phyloP scores from a whole-genome alignment of 2,113 vertebrate genomes.

The Indicator maculatus region DNA sequence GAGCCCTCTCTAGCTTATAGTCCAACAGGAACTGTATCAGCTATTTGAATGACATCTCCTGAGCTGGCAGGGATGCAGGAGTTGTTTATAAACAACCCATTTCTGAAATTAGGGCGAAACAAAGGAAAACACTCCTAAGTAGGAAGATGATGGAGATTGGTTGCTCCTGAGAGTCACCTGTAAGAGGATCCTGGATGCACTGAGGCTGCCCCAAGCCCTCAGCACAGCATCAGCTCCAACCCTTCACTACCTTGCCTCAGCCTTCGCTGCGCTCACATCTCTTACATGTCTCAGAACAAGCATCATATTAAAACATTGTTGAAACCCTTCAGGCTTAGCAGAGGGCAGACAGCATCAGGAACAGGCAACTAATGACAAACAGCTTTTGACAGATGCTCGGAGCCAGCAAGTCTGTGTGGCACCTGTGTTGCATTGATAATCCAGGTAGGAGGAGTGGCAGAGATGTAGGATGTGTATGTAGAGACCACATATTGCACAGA shows the following conservation, averaged over 20 bases:
- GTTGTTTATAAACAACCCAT: not conserved
- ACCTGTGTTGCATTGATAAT: not conserved
- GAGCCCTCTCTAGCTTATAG: not conserved
- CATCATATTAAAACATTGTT: fast-evolving
- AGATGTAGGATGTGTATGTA: not conserved
- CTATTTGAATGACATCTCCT: not conserved
- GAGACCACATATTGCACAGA: fast-evolving
- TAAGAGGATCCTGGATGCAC: not conserved
- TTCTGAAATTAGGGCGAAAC: not conserved
- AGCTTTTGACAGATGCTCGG: not conserved
- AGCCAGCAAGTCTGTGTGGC: fast-evolving
- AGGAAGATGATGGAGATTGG: not conserved
- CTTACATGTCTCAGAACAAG: not conserved
- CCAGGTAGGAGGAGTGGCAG: not conserved
- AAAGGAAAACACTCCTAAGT: not conserved
- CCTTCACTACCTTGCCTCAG: fast-evolving
- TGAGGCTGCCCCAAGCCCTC: not conserved
- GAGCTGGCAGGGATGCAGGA: not conserved
- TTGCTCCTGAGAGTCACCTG: not conserved
- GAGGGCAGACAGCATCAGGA: not conserved
- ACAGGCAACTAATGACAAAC: not conserved
- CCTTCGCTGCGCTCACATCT: fast-evolving
- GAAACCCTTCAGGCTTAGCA: not conserved
- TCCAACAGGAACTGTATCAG: fast-evolving
- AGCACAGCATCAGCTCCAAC: not conserved